These are phyloP conservation scores for Plestiodon gilberti DNA, from an alignment of 2,113 vertebrate species.

Conservation along the genomic window DNA sequence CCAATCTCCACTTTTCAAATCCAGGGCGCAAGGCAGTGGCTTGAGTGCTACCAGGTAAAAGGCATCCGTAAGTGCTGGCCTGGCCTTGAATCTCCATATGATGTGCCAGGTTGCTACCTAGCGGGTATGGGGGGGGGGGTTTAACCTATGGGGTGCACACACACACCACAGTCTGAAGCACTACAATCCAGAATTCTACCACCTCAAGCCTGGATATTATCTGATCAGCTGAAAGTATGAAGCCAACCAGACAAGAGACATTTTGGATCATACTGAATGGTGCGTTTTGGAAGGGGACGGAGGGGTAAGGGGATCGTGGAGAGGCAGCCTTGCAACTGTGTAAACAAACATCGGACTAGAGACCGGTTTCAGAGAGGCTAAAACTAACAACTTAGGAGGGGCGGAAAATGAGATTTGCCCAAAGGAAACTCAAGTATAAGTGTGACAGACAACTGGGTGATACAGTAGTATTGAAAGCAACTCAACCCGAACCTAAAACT, in stretches of 20 bases:
- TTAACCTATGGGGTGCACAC: not conserved
- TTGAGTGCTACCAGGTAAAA: too few relatives aligned
- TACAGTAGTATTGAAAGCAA: conserved; percentile 54
- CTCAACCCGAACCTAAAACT: not conserved
- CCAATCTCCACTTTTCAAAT: too few relatives aligned
- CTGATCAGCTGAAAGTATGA: rapidly evolving
- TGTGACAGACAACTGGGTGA: not conserved
- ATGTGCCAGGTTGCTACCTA: not conserved
- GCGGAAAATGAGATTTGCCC: not conserved
- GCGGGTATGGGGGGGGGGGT: too few relatives aligned
- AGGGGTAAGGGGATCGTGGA: not conserved
- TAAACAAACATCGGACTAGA: not conserved
- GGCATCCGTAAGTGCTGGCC: too few relatives aligned
- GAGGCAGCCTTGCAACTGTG: conserved; percentile 2
- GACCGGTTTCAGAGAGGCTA: not conserved
- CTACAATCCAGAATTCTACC: not conserved
- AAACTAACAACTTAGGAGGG: not conserved
- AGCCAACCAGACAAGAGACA: not conserved
- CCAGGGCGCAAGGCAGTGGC: too few relatives aligned
- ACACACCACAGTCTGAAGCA: not conserved
- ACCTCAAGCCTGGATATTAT: not conserved
- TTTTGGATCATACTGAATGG: not conserved
- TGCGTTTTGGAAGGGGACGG: rapidly evolving
- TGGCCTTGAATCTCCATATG: not conserved
- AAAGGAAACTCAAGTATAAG: conserved; percentile 29